A percentile compares a stretch with the other conserved stretches of the same genome.
Conservation (phyloP, 2,888 invertebrate genomes). For the Conops quadrifasciatus region DNA sequence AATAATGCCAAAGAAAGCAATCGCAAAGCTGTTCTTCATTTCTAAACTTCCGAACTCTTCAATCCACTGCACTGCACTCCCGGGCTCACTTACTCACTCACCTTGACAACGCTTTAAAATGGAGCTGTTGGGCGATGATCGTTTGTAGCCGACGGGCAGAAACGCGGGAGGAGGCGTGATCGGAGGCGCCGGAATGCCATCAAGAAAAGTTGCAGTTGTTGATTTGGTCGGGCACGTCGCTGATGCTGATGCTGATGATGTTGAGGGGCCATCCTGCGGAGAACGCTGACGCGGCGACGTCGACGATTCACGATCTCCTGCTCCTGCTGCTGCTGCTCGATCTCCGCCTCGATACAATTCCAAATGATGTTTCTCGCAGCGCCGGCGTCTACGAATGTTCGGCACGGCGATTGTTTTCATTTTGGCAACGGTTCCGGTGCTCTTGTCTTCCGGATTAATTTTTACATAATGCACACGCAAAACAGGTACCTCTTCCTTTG, state of each 20-base stretch:
- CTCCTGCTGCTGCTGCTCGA: constrained; percentile 46
- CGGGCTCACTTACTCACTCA: constrained; percentile 43
- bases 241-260: constrained; percentile 37
- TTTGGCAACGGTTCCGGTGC: constrained; percentile 55
- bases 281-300: too few relatives aligned
- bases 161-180: constrained; percentile 77
- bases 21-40: too few relatives aligned
- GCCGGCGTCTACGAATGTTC: constrained; percentile 70
- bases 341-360: constrained; percentile 60
- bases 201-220: constrained; percentile 51
- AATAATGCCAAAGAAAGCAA: not conserved
- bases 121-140: constrained; percentile 43
- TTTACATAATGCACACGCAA: constrained; percentile 58
- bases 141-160: constrained; percentile 70
- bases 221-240: constrained; percentile 54
- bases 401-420: constrained; percentile 75
- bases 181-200: constrained; percentile 67
- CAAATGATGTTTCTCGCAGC: constrained; percentile 71
- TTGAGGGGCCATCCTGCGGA: not conserved
- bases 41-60: too few relatives aligned
- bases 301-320: not conserved
- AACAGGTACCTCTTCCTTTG: constrained; percentile 51
- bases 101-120: constrained; percentile 51
- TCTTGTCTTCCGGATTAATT: constrained; percentile 56
- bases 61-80: too few relatives aligned